Percentiles rank a stretch among this genome's conserved stretches.
Conservation (phyloP, 1,140 invertebrate species). For the Coenobita brevimanus region DNA sequence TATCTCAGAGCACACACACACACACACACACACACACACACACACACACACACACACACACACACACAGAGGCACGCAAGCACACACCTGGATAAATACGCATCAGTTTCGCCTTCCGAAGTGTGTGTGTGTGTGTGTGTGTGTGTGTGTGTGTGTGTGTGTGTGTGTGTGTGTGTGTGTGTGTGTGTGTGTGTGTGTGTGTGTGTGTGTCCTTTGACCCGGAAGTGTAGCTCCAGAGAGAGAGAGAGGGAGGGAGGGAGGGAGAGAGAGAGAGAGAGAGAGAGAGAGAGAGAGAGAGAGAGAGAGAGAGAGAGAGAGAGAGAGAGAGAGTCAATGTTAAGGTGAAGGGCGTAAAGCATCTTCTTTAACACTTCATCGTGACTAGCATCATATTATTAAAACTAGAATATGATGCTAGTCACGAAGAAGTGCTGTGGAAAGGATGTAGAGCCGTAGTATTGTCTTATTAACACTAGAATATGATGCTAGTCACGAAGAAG, state of each 20-base stretch:
- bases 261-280: not conserved
- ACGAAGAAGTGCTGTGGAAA: too few relatives aligned
- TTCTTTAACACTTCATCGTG: too few relatives aligned
- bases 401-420: too few relatives aligned
- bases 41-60: conserved; percentile 37
- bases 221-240: too few relatives aligned
- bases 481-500: too few relatives aligned
- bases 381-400: not conserved
- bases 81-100: not conserved
- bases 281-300: conserved; percentile 3
- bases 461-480: too few relatives aligned
- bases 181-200: not conserved
- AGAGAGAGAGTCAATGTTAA: conserved; percentile 3
- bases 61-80: too few relatives aligned
- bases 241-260: not conserved
- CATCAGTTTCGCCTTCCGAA: not conserved
- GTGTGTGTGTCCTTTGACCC: too few relatives aligned
- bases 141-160: not conserved
- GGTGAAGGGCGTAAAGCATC: too few relatives aligned
- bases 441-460: too few relatives aligned
- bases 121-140: not conserved
- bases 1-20: not conserved
- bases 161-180: not conserved
- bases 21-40: conserved; percentile 23
- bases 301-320: conserved; percentile 6